Evolutionary conservation across 2,113 vertebrate genomes (phyloP).

Genomic region (Thamnaconus septentrionalis): DNA sequence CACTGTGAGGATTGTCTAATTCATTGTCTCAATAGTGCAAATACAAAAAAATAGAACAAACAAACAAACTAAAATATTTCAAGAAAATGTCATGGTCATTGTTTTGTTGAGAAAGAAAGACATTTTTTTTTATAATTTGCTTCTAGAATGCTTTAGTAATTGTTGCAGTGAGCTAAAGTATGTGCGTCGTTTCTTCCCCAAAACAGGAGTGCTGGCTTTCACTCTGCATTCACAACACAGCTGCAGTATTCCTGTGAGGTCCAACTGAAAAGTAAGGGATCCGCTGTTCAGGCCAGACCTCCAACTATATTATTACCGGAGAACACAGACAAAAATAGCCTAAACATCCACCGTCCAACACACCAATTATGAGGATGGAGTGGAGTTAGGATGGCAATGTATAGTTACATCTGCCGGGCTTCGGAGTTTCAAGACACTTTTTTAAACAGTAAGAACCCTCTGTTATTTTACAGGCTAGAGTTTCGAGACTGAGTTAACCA

Average conservation of each 20-base stretch:
- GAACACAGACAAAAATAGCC: slow-evolving; percentile 65
- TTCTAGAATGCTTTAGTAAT: no score
- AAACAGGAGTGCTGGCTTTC: slow-evolving; percentile 36
- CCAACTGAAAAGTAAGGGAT: slow-evolving; percentile 35
- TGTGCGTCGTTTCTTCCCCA: slow-evolving; percentile 8
- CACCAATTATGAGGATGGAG: slow-evolving; percentile 52
- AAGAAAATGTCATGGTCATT: no score
- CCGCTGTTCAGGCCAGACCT: slow-evolving; percentile 41
- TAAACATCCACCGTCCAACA: slow-evolving; percentile 33
- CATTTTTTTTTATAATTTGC: no score
- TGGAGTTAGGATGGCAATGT: slow-evolving; percentile 67
- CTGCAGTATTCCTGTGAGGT: slow-evolving; percentile 49
- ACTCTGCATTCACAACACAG: slow-evolving; percentile 33
- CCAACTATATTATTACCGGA: slow-evolving; percentile 67
- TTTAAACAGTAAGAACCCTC: slow-evolving; percentile 39
- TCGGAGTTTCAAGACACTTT: slow-evolving; percentile 43
- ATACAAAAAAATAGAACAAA: no score
- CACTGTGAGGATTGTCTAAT: no score
- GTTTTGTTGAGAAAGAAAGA: no score
- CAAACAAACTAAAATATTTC: no score
- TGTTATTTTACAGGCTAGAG: slow-evolving; percentile 72
- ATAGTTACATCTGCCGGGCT: slow-evolving; percentile 40
- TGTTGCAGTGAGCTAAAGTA: no score
- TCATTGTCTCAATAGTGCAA: no score
- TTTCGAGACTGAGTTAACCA: slow-evolving; percentile 71